Conservation (phyloP, 1,140 invertebrate genomes). For the Tenebrio molitor region DNA sequence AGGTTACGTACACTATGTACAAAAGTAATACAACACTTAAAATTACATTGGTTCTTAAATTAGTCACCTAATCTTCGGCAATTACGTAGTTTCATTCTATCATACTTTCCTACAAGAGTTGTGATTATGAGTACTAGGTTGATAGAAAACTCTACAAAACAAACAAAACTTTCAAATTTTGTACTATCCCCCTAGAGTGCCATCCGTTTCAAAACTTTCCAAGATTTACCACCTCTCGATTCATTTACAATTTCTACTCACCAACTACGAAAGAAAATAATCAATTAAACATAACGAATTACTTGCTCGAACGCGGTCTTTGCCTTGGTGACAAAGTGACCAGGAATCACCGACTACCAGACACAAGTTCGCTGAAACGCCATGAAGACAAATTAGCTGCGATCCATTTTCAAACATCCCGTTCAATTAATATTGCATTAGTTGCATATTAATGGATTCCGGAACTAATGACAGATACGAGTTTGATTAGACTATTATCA, state of each 20-base stretch:
- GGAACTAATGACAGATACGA: slow-evolving; percentile 23
- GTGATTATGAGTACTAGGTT: slow-evolving; percentile 24
- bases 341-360: too few relatives aligned
- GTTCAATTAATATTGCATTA: slow-evolving; percentile 24
- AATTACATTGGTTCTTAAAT: slow-evolving; percentile 44
- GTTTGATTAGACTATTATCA: slow-evolving; percentile 24
- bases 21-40: slow-evolving; percentile 44
- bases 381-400: slow-evolving; percentile 6
- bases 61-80: slow-evolving; percentile 23
- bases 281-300: too few relatives aligned
- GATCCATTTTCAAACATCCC: slow-evolving; percentile 10
- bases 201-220: neutral
- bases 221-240: too few relatives aligned
- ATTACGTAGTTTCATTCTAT: slow-evolving; percentile 2
- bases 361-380: neutral
- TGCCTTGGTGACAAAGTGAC: too few relatives aligned
- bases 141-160: slow-evolving; percentile 32
- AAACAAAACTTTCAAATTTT: slow-evolving; percentile 16
- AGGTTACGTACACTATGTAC: slow-evolving; percentile 31
- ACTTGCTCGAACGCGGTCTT: too few relatives aligned
- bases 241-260: too few relatives aligned
- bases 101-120: neutral
- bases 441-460: slow-evolving; percentile 25
- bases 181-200: slow-evolving; percentile 11
- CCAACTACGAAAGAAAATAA: neutral